Percentiles rank a stretch among this genome's conserved stretches.
These are phyloP conservation scores for Danaus plexippus DNA, from an alignment of 1,140 invertebrate genomes.

Conservation along the genomic window DNA sequence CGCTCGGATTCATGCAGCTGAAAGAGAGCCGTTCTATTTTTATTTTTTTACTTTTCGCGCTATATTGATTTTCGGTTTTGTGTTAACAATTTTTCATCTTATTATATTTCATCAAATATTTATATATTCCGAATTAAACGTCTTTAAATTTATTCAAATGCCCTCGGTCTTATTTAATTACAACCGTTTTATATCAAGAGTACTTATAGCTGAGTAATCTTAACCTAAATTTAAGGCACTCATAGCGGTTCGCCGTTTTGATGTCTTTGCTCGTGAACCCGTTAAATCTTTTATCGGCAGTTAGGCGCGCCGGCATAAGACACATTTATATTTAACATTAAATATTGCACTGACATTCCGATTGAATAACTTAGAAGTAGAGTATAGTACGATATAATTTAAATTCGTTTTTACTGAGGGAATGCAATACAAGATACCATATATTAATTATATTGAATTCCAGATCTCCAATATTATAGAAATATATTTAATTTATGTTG, in stretches of 20 bases:
- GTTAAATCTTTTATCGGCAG: conserved; percentile 55
- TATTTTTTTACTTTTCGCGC: conserved; percentile 31
- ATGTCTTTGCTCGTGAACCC: conserved; percentile 39
- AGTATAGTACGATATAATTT: no score
- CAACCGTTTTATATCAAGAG: conserved; percentile 27
- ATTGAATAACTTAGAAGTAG: neutral
- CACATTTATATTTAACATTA: conserved; percentile 39
- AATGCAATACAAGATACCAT: neutral
- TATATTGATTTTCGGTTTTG: no score
- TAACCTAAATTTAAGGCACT: conserved; percentile 36
- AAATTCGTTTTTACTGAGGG: no score
- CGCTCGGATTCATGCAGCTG: conserved; percentile 59
- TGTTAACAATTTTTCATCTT: no score
- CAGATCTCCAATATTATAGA: neutral
- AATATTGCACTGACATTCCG: conserved; percentile 11
- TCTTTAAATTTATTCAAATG: conserved; percentile 16
- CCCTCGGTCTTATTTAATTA: conserved; percentile 26
- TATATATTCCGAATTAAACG: neutral
- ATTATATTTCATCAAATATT: no score
- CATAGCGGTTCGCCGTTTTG: conserved; percentile 34
- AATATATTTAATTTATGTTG: conserved; percentile 1
- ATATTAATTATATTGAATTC: conserved; percentile 2
- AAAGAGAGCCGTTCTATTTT: conserved; percentile 39
- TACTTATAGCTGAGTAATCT: conserved; percentile 24
- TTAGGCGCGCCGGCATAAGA: conserved; percentile 29